phyloP scores from a whole-genome alignment of 1,140 invertebrate species.

The Zaprionus taronus region DNA sequence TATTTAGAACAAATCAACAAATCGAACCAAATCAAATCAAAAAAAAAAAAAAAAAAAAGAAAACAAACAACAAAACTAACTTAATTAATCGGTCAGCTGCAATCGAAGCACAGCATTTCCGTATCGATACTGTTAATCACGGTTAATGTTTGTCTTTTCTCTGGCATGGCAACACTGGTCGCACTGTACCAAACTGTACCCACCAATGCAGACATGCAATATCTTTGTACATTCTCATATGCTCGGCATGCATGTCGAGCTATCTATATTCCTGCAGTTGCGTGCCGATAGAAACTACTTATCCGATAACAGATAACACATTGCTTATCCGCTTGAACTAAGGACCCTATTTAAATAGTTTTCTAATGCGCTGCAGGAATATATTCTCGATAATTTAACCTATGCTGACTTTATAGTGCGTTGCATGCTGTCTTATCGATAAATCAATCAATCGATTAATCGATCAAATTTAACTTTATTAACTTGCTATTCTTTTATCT shows the following conservation, averaged over 20 bases:
- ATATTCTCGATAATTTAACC: neutral
- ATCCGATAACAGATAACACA: no score
- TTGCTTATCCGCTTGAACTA: no score
- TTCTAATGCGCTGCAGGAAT: neutral
- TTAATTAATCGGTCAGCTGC: neutral
- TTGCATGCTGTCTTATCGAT: conserved; percentile 20
- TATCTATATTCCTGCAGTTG: conserved; percentile 11
- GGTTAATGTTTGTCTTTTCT: conserved; percentile 1
- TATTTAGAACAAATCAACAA: conserved; percentile 73
- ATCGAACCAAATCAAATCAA: neutral
- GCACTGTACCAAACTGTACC: conserved; percentile 39
- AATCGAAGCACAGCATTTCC: conserved; percentile 16
- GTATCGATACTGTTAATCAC: conserved; percentile 2
- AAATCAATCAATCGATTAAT: conserved; percentile 15
- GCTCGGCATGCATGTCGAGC: conserved; percentile 3
- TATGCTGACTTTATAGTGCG: neutral
- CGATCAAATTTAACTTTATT: conserved; percentile 43
- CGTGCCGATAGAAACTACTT: neutral
- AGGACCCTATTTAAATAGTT: neutral
- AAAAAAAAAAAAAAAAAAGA: neutral
- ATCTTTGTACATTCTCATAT: neutral
- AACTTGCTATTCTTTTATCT: conserved; percentile 54
- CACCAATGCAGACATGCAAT: neutral
- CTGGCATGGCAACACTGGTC: conserved; percentile 13
- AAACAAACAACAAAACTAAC: neutral